Percentiles rank a stretch among this genome's conserved stretches.
These are phyloP conservation scores for Campoletis sonorensis DNA, from an alignment of 1,140 invertebrate species.

Conservation along the genomic window DNA sequence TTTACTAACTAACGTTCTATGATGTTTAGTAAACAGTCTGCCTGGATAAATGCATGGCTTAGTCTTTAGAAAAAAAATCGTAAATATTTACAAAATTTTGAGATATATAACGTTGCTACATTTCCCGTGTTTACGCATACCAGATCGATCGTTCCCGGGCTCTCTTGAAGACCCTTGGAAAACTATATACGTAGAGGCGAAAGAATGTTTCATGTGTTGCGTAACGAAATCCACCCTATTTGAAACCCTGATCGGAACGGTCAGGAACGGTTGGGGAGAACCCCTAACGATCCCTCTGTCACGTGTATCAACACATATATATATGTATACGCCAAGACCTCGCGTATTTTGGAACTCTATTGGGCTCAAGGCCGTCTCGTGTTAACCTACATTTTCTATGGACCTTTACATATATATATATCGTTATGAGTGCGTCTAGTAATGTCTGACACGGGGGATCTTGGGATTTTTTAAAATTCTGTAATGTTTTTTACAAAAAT, in stretches of 20 bases:
- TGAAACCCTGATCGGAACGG: too few relatives aligned
- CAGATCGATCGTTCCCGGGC: constrained; percentile 12
- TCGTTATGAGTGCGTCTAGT: too few relatives aligned
- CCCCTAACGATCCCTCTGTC: too few relatives aligned
- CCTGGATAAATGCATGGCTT: too few relatives aligned
- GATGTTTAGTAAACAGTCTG: too few relatives aligned
- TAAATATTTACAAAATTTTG: background rate
- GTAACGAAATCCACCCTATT: constrained; percentile 2
- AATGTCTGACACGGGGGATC: too few relatives aligned
- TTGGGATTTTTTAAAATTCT: too few relatives aligned
- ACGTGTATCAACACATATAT: background rate
- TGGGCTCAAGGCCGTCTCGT: background rate
- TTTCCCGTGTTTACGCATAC: constrained; percentile 31
- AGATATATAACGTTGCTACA: background rate
- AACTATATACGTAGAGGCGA: background rate
- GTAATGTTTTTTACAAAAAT: too few relatives aligned
- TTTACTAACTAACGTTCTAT: too few relatives aligned
- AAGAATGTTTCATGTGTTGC: background rate
- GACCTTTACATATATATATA: background rate
- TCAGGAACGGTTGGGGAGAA: too few relatives aligned
- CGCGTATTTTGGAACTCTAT: background rate
- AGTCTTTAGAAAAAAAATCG: background rate
- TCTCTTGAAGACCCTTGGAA: background rate
- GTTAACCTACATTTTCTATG: background rate
- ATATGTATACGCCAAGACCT: background rate